These are phyloP conservation scores for Agrotis segetum DNA, from an alignment of 2,888 invertebrate species.

Conservation along the genomic window DNA sequence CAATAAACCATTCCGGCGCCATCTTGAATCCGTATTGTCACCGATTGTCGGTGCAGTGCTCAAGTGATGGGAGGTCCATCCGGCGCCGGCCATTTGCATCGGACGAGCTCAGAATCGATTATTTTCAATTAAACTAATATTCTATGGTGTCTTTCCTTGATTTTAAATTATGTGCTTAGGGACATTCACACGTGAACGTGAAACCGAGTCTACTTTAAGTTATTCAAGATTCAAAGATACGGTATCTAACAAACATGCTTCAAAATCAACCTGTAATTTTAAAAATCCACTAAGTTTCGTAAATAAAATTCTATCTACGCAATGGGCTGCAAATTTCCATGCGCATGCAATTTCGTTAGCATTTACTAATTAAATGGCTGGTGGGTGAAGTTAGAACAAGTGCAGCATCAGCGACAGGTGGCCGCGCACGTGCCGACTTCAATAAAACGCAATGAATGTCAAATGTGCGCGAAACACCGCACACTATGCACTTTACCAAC, in stretches of 20 bases:
- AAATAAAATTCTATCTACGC: slow-evolving; percentile 14
- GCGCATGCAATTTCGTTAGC: slow-evolving; percentile 63
- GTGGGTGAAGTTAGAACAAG: slow-evolving; percentile 72
- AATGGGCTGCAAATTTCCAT: slow-evolving; percentile 22
- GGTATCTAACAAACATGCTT: slow-evolving; percentile 16
- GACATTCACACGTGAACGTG: slow-evolving; percentile 44
- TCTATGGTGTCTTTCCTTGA: slow-evolving; percentile 60
- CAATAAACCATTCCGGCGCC: slow-evolving; percentile 87
- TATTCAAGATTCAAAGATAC: slow-evolving; percentile 38
- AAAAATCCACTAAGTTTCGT: slow-evolving; percentile 12
- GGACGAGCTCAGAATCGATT: slow-evolving; percentile 86
- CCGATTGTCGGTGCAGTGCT: slow-evolving; percentile 77
- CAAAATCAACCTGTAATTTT: slow-evolving; percentile 11
- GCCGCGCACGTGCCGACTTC: slow-evolving; percentile 87
- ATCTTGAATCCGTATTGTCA: slow-evolving; percentile 87
- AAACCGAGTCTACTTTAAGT: slow-evolving; percentile 24
- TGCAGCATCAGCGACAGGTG: slow-evolving; percentile 89
- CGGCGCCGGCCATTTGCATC: slow-evolving; percentile 90
- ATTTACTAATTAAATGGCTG: slow-evolving; percentile 61
- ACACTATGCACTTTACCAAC: slow-evolving; percentile 56
- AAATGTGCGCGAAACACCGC: slow-evolving; percentile 78
- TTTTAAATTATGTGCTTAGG: slow-evolving; percentile 58
- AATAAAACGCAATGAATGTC: slow-evolving; percentile 91
- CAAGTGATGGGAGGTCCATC: slow-evolving; percentile 89
- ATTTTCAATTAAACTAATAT: slow-evolving; percentile 73